Conservation (phyloP, 2,888 invertebrate genomes). For the Leptinotarsa tumamoca region DNA sequence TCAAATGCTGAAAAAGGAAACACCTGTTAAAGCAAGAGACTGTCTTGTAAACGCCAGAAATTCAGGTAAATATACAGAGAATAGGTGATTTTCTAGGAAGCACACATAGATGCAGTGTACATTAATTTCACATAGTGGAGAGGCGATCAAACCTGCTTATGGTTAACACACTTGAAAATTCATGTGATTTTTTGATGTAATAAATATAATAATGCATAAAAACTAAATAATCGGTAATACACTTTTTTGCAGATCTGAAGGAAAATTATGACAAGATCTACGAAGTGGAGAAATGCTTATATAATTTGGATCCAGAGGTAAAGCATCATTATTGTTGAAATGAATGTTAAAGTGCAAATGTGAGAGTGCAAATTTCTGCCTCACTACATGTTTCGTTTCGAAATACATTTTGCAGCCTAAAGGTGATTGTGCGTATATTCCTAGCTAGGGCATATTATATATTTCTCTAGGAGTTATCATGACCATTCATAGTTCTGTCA, state of each 20-base stretch:
- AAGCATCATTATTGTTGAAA: neutral
- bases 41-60: neutral
- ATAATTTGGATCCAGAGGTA: constrained; percentile 1
- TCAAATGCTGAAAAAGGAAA: neutral
- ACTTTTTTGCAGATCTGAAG: neutral
- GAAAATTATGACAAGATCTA: constrained; percentile 5
- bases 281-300: neutral
- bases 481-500: no score
- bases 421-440: no score
- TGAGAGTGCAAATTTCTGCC: no score
- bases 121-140: neutral
- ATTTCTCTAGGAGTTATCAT: no score
- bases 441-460: no score
- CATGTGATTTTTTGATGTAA: neutral
- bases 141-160: neutral
- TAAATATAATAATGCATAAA: neutral
- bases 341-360: no score
- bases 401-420: no score
- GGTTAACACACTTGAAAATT: neutral
- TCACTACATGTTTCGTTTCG: no score
- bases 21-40: neutral
- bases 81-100: no score
- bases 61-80: neutral
- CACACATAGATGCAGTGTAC: no score
- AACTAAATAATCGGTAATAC: neutral